Evolutionary conservation across 2,797 vertebrate species (phyloP).

Genomic region (Sebastes glaucus): DNA sequence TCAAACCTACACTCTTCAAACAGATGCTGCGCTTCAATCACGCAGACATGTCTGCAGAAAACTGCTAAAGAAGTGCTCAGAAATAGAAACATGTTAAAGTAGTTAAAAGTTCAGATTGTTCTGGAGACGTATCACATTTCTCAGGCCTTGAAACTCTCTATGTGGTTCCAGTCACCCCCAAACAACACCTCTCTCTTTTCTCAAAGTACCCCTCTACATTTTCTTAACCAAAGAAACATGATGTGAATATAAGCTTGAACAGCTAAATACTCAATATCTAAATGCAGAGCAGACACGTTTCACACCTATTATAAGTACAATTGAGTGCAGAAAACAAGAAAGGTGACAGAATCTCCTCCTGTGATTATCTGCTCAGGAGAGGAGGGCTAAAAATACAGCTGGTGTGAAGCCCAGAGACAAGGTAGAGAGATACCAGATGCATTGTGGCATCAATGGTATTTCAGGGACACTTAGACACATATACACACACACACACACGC

Average conservation of each 20-base stretch:
- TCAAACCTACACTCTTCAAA: background rate
- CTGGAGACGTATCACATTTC: too few species aligned
- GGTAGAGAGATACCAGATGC: constrained; percentile 76
- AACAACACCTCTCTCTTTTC: background rate
- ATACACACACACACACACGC: constrained; percentile 3
- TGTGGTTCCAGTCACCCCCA: rapidly evolving
- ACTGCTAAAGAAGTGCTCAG: background rate
- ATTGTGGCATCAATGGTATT: constrained; percentile 63
- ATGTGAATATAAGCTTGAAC: background rate
- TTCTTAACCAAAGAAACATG: background rate
- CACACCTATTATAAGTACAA: constrained; percentile 27
- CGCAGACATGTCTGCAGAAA: background rate
- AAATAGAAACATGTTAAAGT: background rate
- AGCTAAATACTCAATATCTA: background rate
- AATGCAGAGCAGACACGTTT: constrained; percentile 16
- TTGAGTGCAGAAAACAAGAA: constrained; percentile 46
- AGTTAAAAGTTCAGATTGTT: background rate
- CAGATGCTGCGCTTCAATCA: background rate
- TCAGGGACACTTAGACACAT: constrained; percentile 62
- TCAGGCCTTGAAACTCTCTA: background rate
- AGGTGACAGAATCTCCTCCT: constrained; percentile 56
- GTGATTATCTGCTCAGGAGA: constrained; percentile 71
- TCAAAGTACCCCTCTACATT: background rate
- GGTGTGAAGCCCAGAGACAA: constrained; percentile 72
- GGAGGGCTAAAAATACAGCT: constrained; percentile 82